These are phyloP conservation scores for Ancistrus triradiatus DNA, from an alignment of 2,113 vertebrate genomes.

Conservation along the genomic window DNA sequence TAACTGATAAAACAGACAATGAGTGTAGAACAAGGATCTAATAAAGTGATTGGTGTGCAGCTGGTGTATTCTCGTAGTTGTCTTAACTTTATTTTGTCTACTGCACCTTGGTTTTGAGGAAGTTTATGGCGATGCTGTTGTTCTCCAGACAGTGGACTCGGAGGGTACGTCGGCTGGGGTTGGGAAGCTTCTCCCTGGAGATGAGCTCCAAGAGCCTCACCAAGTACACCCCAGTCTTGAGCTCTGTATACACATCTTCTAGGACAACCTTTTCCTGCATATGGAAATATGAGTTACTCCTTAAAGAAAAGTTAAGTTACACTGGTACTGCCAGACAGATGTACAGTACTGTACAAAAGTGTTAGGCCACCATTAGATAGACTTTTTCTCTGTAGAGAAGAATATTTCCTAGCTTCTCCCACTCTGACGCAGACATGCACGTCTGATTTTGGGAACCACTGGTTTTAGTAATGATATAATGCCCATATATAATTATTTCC, in stretches of 20 bases:
- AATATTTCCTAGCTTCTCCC: no score
- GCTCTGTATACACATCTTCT: conserved; percentile 76
- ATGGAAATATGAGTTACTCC: conserved; percentile 3
- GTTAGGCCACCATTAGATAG: no score
- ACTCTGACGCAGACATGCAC: no score
- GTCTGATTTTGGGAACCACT: no score
- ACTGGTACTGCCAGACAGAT: no score
- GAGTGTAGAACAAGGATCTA: no score
- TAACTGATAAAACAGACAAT: not conserved
- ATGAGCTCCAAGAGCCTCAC: conserved; percentile 82
- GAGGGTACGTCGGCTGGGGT: conserved; percentile 69
- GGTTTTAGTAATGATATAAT: no score
- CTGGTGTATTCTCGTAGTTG: no score
- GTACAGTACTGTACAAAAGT: no score
- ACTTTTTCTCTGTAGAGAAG: no score
- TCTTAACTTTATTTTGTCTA: not conserved
- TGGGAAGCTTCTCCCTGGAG: conserved; percentile 69
- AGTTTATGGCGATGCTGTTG: conserved; percentile 83
- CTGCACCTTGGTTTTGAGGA: conserved; percentile 81
- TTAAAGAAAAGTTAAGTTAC: not conserved
- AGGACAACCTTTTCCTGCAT: conserved; percentile 54
- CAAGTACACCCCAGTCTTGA: conserved; percentile 76
- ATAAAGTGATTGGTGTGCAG: no score
- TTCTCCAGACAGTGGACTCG: conserved; percentile 86
- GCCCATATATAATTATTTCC: no score